Conservation (phyloP, 2,888 invertebrate genomes). For the Diogma glabrata region DNA sequence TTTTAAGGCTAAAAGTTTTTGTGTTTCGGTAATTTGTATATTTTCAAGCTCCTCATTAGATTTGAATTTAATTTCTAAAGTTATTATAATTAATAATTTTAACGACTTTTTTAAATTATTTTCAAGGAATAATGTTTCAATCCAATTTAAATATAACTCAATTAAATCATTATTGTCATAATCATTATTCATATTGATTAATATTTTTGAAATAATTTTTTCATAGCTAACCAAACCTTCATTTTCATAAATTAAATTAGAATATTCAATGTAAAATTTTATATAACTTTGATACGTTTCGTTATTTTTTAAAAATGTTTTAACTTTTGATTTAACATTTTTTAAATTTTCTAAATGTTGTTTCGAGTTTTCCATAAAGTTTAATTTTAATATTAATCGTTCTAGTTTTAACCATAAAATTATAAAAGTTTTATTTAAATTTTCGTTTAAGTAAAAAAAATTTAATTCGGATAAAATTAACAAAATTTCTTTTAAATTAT, state of each 20-base stretch:
- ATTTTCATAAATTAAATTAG: conserved; percentile 21
- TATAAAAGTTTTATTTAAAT: conserved; percentile 40
- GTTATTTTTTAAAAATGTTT: conserved; percentile 42
- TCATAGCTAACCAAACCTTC: not conserved
- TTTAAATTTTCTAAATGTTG: not conserved
- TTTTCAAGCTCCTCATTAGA: conserved; percentile 1
- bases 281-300: conserved; percentile 42
- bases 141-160: not conserved
- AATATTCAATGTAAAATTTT: conserved; percentile 50
- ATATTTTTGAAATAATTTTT: not conserved
- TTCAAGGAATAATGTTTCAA: not conserved
- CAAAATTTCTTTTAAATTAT: conserved; percentile 42
- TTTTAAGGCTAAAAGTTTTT: not conserved
- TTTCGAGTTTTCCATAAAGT: too few relatives aligned
- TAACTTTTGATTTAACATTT: conserved; percentile 40
- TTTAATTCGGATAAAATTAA: conserved; percentile 37
- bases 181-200: not conserved
- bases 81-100: not conserved
- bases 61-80: not conserved
- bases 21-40: not conserved
- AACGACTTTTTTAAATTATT: not conserved
- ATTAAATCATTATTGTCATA: not conserved
- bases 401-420: conserved; percentile 53
- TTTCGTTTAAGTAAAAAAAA: conserved; percentile 37
- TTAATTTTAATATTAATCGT: conserved; percentile 37